A percentile compares a stretch with the other conserved stretches of the same genome.
These are phyloP conservation scores for Schizaphis graminum DNA, from an alignment of 2,888 invertebrate genomes.

Conservation along the genomic window DNA sequence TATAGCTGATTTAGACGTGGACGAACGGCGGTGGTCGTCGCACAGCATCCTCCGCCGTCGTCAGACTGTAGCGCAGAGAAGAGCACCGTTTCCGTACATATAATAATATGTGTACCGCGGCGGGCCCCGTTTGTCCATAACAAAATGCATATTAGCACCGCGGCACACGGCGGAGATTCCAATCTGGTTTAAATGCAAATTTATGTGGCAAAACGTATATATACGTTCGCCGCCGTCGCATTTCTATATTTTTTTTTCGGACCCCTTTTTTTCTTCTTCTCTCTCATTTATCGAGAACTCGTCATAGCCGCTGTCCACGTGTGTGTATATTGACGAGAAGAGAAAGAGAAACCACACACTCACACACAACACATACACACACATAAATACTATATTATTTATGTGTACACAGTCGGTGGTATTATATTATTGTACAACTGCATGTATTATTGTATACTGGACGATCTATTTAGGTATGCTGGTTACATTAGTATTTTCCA, in stretches of 20 bases:
- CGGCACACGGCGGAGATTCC: slow-evolving; percentile 41
- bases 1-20: slow-evolving; percentile 58
- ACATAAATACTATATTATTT: not conserved
- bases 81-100: not conserved
- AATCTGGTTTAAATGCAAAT: slow-evolving; percentile 65
- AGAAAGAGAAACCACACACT: not conserved
- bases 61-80: not conserved
- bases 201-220: slow-evolving; percentile 48
- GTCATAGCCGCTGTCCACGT: not conserved
- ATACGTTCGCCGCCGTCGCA: not conserved
- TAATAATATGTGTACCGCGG: not conserved
- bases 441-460: not conserved
- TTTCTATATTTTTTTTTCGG: slow-evolving; percentile 44
- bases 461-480: not conserved
- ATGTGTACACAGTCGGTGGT: not conserved
- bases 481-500: no score
- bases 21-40: slow-evolving; percentile 3
- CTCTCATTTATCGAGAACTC: not conserved
- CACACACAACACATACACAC: not conserved
- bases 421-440: not conserved
- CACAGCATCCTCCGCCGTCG: not conserved
- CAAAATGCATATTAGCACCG: slow-evolving; percentile 62
- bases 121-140: slow-evolving; percentile 57
- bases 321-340: not conserved
- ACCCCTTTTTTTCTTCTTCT: not conserved